Conservation (phyloP, 1,140 invertebrate genomes). For the Hetaerina americana region DNA sequence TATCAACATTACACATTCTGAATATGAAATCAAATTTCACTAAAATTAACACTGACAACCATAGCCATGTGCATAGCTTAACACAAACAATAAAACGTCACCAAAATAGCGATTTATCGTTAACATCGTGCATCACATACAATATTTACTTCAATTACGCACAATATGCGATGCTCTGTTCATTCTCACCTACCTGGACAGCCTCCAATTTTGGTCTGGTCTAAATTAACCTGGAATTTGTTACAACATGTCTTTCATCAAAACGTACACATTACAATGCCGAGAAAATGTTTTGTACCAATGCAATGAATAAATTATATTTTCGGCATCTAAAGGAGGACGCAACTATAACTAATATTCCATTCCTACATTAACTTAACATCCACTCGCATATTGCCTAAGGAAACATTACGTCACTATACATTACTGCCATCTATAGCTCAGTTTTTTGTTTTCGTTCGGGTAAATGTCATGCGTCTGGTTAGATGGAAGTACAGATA, state of each 20-base stretch:
- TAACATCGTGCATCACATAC: too few species aligned
- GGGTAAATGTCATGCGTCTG: not conserved
- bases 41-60: too few species aligned
- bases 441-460: not conserved
- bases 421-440: not conserved
- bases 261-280: not conserved
- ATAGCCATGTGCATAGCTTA: too few species aligned
- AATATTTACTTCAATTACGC: not conserved
- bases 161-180: not conserved
- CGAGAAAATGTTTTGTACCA: not conserved
- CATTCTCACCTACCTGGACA: not conserved
- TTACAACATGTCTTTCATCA: not conserved
- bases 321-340: not conserved
- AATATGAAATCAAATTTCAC: too few species aligned
- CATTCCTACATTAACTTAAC: not conserved
- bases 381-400: not conserved
- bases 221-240: not conserved
- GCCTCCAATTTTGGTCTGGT: not conserved
- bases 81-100: too few species aligned
- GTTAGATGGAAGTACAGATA: too few species aligned
- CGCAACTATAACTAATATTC: not conserved
- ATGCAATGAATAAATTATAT: not conserved
- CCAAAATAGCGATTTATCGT: too few species aligned
- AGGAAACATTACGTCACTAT: not conserved
- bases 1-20: too few species aligned